phyloP scores from a whole-genome alignment of 64 coral and sea anemone genomes.

The Astreopora myriophthalma region DNA sequence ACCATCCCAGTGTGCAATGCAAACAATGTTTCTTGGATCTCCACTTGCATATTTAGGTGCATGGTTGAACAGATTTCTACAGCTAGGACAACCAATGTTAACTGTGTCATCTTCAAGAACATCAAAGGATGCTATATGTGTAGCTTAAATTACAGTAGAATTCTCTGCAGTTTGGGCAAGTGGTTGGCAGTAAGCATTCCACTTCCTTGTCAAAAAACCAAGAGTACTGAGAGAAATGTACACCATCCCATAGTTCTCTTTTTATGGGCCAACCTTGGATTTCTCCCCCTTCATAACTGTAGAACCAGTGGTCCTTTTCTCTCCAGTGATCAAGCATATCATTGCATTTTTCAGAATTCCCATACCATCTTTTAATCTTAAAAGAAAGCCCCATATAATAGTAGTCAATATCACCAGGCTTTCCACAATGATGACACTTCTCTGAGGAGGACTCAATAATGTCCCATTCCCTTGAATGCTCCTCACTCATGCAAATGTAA shows the following conservation, averaged over 20 bases:
- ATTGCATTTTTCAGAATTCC: constrained; percentile 1
- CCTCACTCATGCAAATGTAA: constrained; percentile 35
- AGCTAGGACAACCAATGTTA: not conserved
- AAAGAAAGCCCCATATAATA: not conserved
- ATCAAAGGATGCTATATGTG: not conserved
- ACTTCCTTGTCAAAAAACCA: constrained; percentile 20
- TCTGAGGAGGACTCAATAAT: too few relatives aligned
- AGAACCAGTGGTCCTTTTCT: constrained; percentile 48
- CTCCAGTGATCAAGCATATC: constrained; percentile 44
- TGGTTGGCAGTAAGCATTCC: constrained; percentile 4
- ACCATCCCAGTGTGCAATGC: constrained; percentile 73
- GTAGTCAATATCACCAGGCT: constrained; percentile 5
- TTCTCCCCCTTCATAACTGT: not conserved
- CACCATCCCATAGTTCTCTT: constrained; percentile 26
- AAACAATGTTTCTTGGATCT: constrained; percentile 61
- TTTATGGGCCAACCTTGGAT: not conserved
- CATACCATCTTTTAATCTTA: constrained; percentile 34
- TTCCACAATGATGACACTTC: not conserved
- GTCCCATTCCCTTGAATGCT: constrained; percentile 10
- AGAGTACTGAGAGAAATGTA: constrained; percentile 10
- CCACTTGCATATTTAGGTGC: constrained; percentile 23
- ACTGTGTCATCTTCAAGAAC: not conserved
- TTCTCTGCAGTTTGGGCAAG: not conserved
- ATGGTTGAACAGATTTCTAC: constrained; percentile 6
- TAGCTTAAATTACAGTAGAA: not conserved